These are phyloP conservation scores for Lontra canadensis DNA, from an alignment of 2,113 vertebrate species.

Conservation along the genomic window DNA sequence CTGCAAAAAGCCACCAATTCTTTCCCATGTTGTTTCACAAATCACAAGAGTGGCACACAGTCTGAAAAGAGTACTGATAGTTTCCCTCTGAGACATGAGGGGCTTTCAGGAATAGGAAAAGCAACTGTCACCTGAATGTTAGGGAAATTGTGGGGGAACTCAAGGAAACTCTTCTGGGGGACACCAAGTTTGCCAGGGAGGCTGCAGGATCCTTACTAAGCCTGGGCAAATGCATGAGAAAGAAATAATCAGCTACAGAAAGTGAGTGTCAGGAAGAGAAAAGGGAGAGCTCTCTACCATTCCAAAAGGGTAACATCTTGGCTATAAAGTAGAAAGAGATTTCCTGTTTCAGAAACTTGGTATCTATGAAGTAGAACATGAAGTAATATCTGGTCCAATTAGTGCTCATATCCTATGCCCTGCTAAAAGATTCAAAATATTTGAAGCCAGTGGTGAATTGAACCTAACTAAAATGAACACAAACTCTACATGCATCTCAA, in stretches of 20 bases:
- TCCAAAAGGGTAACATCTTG: not conserved
- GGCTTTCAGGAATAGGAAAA: not conserved
- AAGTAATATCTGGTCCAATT: rapidly evolving
- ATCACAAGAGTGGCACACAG: not conserved
- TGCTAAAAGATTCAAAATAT: not conserved
- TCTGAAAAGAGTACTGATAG: not conserved
- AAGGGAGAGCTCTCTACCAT: not conserved
- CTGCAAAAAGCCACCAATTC: not conserved
- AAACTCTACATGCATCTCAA: not conserved
- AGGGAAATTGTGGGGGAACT: not conserved
- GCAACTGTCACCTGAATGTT: rapidly evolving
- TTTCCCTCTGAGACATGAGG: not conserved
- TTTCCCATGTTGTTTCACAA: not conserved
- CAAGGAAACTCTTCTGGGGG: not conserved
- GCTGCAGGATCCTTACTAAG: not conserved
- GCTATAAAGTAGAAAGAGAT: not conserved
- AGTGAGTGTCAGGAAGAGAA: not conserved
- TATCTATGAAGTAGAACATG: not conserved
- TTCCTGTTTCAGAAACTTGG: not conserved
- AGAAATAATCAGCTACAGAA: not conserved
- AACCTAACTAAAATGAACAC: not conserved
- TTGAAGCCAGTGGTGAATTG: not conserved
- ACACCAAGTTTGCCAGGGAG: not conserved
- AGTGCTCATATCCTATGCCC: not conserved
- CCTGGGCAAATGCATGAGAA: not conserved